Percentiles rank a stretch among this genome's conserved stretches.
phyloP scores from a whole-genome alignment of 2,113 vertebrate genomes.

The Piaya cayana region DNA sequence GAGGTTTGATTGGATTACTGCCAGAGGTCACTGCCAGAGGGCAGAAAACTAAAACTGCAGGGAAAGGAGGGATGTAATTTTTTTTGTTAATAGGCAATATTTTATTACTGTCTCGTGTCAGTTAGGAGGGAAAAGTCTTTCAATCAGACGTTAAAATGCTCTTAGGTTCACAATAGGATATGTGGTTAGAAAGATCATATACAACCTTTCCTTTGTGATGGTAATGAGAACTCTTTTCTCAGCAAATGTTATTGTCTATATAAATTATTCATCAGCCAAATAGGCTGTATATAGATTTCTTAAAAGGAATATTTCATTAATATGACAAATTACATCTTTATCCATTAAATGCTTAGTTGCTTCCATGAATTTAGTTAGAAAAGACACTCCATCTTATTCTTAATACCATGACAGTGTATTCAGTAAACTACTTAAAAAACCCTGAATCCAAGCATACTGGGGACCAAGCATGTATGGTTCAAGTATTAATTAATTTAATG shows the following conservation, averaged over 20 bases:
- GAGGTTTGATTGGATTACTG: not conserved
- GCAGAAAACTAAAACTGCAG: not conserved
- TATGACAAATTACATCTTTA: constrained; percentile 43
- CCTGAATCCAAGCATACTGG: not conserved
- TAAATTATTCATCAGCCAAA: constrained; percentile 41
- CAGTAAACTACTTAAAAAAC: not conserved
- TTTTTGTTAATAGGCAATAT: not conserved
- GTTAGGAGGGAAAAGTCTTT: not conserved
- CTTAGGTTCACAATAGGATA: not conserved
- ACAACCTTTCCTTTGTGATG: not conserved
- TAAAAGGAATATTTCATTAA: constrained; percentile 48
- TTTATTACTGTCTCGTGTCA: not conserved
- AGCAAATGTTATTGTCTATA: not conserved
- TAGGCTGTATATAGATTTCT: constrained; percentile 8
- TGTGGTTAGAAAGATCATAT: not conserved
- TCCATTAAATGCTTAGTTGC: constrained; percentile 1
- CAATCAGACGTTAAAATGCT: not conserved
- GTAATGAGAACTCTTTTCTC: not conserved
- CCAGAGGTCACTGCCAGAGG: not conserved
- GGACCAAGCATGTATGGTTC: not conserved
- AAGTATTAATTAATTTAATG: not conserved
- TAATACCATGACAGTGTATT: not conserved
- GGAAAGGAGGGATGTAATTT: not conserved
- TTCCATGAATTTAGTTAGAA: not conserved
- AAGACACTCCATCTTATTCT: not conserved